Evolutionary conservation across 2,113 vertebrate genomes (phyloP).

Genomic region (Gobius niger): DNA sequence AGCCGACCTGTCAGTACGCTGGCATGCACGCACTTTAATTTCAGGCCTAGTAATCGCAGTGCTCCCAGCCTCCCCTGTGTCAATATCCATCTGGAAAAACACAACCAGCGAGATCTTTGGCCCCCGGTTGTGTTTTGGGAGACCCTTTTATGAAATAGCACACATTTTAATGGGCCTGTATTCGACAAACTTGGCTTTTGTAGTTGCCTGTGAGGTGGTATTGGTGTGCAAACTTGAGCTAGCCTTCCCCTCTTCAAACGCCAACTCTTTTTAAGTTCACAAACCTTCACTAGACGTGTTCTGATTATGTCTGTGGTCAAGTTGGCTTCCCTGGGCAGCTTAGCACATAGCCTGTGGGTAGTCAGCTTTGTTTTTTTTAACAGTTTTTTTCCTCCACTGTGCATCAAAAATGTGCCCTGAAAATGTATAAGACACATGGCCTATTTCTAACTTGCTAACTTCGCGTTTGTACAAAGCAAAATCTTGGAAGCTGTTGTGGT

Average conservation of each 20-base stretch:
- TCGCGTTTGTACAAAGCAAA: background rate
- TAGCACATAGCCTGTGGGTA: too few relatives aligned
- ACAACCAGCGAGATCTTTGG: conserved; percentile 5
- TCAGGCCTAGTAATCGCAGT: conserved; percentile 50
- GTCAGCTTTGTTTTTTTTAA: too few relatives aligned
- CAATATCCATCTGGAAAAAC: conserved; percentile 61
- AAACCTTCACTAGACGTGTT: too few relatives aligned
- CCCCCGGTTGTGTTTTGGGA: conserved; percentile 30
- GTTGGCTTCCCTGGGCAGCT: too few relatives aligned
- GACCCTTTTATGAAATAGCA: conserved; percentile 39
- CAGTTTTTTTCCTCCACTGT: too few relatives aligned
- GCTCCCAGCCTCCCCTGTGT: conserved; percentile 33
- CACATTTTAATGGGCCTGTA: background rate
- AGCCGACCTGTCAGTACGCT: conserved; percentile 50
- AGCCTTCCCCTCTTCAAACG: too few relatives aligned
- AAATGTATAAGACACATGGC: background rate
- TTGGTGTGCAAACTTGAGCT: too few relatives aligned
- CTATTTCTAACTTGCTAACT: conserved; percentile 14
- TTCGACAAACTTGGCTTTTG: background rate
- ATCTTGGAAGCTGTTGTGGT: conserved; percentile 11
- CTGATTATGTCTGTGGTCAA: too few relatives aligned
- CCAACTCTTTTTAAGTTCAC: too few relatives aligned
- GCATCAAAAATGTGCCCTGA: too few relatives aligned
- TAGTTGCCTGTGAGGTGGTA: too few relatives aligned
- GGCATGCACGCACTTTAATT: conserved; percentile 51